Percentiles rank a stretch among this genome's conserved stretches.
phyloP scores from a whole-genome alignment of 2,797 vertebrate species.

The Arnoldichthys spilopterus region DNA sequence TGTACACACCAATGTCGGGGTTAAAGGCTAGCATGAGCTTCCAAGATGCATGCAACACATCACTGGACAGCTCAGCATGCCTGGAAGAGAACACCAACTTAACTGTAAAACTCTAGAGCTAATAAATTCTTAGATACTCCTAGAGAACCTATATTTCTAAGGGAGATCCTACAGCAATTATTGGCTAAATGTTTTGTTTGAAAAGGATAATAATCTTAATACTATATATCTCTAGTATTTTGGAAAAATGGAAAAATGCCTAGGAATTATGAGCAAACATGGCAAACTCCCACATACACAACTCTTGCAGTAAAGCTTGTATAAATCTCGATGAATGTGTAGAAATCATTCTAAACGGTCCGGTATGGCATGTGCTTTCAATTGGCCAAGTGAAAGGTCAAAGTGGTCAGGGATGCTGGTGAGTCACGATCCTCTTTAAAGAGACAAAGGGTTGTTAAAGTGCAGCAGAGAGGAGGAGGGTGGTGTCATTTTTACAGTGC shows the following conservation, averaged over 20 bases:
- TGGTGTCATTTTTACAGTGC: slow-evolving; percentile 48
- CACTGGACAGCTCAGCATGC: too few species aligned
- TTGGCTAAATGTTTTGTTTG: too few species aligned
- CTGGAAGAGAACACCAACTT: too few species aligned
- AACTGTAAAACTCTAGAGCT: too few species aligned
- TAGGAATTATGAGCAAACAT: neutral
- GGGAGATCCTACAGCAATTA: too few species aligned
- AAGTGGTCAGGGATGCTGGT: slow-evolving; percentile 27
- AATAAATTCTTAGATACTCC: too few species aligned
- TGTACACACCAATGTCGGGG: too few species aligned
- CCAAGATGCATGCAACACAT: too few species aligned
- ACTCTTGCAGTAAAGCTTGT: neutral
- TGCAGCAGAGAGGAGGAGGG: slow-evolving; percentile 6
- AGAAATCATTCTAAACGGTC: neutral
- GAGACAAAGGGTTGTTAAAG: slow-evolving; percentile 31
- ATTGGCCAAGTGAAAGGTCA: slow-evolving; percentile 47
- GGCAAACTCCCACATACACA: neutral
- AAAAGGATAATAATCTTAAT: too few species aligned
- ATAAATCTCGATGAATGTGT: neutral
- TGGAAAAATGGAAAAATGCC: neutral
- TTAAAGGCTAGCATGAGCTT: too few species aligned
- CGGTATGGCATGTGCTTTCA: slow-evolving; percentile 22
- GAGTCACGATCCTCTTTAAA: slow-evolving; percentile 47
- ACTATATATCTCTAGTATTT: neutral
- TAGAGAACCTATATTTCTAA: too few species aligned